These are phyloP conservation scores for Littorina saxatilis DNA, from an alignment of 1,140 invertebrate species.

Conservation along the genomic window DNA sequence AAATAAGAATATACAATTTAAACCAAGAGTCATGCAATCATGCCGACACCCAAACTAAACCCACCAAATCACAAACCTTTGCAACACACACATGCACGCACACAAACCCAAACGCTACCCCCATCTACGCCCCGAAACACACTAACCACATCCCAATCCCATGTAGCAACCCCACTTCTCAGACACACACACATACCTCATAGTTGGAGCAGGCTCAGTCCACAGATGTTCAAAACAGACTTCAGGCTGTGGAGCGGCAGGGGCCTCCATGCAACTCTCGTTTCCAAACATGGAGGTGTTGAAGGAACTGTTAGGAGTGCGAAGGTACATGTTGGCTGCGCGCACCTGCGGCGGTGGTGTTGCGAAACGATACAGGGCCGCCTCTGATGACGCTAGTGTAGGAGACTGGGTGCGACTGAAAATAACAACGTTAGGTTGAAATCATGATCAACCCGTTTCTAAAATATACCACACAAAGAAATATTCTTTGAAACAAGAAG, in stretches of 20 bases:
- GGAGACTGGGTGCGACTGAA: slow-evolving; percentile 73
- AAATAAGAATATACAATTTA: no score
- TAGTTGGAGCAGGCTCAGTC: slow-evolving; percentile 81
- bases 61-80: no score
- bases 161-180: neutral
- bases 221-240: slow-evolving; percentile 92
- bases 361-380: slow-evolving; percentile 61
- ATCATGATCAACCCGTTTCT: no score
- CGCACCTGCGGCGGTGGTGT: slow-evolving; percentile 59
- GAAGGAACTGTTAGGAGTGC: slow-evolving; percentile 56
- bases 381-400: slow-evolving; percentile 52
- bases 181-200: slow-evolving; percentile 48
- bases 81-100: neutral
- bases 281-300: slow-evolving; percentile 64
- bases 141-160: no score
- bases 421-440: no score
- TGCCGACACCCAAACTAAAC: no score
- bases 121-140: neutral
- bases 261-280: slow-evolving; percentile 69
- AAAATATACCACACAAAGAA: no score
- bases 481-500: no score
- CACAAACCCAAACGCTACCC: neutral
- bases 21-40: no score
- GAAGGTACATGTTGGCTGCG: slow-evolving; percentile 57
- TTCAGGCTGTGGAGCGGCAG: slow-evolving; percentile 86